Base-by-base conservation (phyloP, 30 jellyfish, hydroid and myxozoan species). In the Turritopsis rubra region DNA sequence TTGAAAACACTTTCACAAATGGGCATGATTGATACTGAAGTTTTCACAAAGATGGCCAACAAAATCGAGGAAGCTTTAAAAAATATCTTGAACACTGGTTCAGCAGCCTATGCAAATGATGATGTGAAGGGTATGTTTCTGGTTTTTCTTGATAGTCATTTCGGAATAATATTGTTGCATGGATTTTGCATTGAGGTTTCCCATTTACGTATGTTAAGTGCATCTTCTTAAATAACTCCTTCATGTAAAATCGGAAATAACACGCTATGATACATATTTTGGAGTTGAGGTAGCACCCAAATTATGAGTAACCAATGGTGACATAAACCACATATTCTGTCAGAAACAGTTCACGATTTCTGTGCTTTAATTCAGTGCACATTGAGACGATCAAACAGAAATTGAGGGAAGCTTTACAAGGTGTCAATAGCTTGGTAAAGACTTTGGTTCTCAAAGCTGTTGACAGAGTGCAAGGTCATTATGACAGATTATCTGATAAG, bases 51-150 rank as follows among this genome's bases (percentile, higher is more conserved):
- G n/a, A 31, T 72, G 18, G 81, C 81, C 31, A 72, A 72, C 23
- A 72, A 22, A 72, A 22, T 72, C 28, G 60, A 18, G 20, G 81
- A 72, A 22, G 8, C 31, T 72, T 72, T 72, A 31, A 72, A 31
- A 22, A 72, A 22, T 7, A 52, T 52, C 81, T 17, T 72, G n/a
- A 41, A 41, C 13, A 72, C 81, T 19, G 52, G n/a, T 16, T 22
- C 81, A 16, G 31, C 22, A 31, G 30, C 81, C 1, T 72, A 72
- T 72, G 28, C 81, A 28, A 52, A 72, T 72, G 81, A 52, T 72
- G 52, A 19, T 23, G 7, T 18, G 3, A 16, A 18, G 7, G 31
- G 52, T 72, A 1, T 23, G 23, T 16, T 72, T 22, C 30, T 16
- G n/a, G 31, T 1, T 31, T 17, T 70, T 70, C n/a, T n/a, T 41